Evolutionary conservation across 2,113 vertebrate species (phyloP), one percentile per base, ranked within the genome.

Genomic region (Melanerpes aurifrons): DNA sequence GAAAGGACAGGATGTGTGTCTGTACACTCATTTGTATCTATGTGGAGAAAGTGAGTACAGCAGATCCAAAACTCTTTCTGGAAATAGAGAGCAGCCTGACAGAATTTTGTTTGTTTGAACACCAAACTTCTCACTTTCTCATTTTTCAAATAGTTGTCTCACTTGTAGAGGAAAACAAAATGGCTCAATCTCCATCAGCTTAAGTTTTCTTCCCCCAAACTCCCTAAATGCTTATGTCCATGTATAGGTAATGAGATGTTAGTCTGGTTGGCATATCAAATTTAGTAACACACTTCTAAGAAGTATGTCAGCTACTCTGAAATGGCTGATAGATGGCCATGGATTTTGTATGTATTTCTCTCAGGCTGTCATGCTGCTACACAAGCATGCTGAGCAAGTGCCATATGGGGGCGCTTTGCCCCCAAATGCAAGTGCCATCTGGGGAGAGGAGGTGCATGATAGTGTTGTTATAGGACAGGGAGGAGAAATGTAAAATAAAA

Each of bases 11-110:
- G 99, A 91, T 98, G 98, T 82, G 99, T 98, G 35, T 98, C 99
- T 10, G 98, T 98, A 92, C 98, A 98, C 96, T 98, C 99, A 12
- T 99, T 99, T 80, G 92, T 99, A 47, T 98, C 99, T 37, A 97
- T 98, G 96, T 99, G 99, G 99, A 98, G 98, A 98, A 99, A 98
- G 99, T 99, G 97, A 98, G 99, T 97, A 95, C 2, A 47, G 32
- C 56, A 82, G 62, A 82, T 29, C 50, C n/a, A 70, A 53, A 90
- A 32, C 16, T 71, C 37, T 53, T 63, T 83, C 45, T 78, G 26
- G 62, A 53, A 29, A 64, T 66, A 88, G 14, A 50, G 19, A n/a
- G 20, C n/a, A 74, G 6, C 11, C 29, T 93, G 24, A 32, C 16
- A 48, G 47, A 48, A 19, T 21, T 21, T 50, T 21, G 8, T 68